Evolutionary conservation across 2,888 invertebrate genomes (phyloP), one percentile per base, ranked within the genome.

Genomic region (Cryptocheilus praepositus): DNA sequence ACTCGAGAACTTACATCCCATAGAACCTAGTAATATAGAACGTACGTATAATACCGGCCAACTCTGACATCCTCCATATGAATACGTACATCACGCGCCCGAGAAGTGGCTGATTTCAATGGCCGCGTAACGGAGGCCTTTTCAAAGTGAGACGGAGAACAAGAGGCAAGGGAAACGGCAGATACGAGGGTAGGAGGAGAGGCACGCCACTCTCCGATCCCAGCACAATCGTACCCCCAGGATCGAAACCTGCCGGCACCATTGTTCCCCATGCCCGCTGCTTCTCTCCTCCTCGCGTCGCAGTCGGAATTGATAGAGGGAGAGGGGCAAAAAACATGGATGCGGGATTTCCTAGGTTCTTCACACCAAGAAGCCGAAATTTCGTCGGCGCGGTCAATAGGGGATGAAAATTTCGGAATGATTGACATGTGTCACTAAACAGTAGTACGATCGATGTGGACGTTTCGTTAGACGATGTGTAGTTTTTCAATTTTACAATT

Each of bases 191-290:
- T 28, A 54, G n/a, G 18, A 25, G 28, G 8, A 54, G n/a, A 28
- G n/a, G 28, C 3, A 54, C 54, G 36, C 25, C 54, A 25, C 36
- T 54, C 54, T 54, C 36, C 36, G 28, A 28, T 54, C 28, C 36
- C 22, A 61, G 53, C 63, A 72, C 76, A 75, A 72, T 77, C 69
- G 51, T 66, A 68, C 64, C 62, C 57, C 59, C 58, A 64, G 70
- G 62, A 75, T 77, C 79, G 70, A 77, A 72, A 18, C 62, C 61
- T 61, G 66, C 67, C 63, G 60, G 52, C 64, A 51, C 61, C 46
- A 75, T 77, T 77, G 76, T 77, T 55, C 63, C n/a, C 58, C 67
- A 11, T 25, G 3, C 54, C 54, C 8, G 18, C 25, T 11, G 36
- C 36, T 36, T 36, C 36, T 36, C 36, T 36, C 13, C 36, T 36